Evolutionary conservation across 2,888 invertebrate genomes (phyloP), one percentile per base, ranked within the genome.

Genomic region (Perizoma affinitatum): DNA sequence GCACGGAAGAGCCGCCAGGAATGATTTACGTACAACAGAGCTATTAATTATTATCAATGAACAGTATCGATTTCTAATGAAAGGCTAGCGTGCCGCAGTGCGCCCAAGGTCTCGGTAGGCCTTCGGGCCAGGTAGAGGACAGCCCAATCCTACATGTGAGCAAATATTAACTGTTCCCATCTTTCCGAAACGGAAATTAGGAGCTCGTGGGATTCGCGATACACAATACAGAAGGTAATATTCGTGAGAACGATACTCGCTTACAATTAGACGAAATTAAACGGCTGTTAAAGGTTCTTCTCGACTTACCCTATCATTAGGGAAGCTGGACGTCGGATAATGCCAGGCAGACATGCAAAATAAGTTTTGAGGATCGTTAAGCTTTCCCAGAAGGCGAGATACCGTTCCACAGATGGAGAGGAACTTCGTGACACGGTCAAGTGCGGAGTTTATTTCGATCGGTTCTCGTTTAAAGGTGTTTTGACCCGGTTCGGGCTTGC

Each of bases 341-440:
- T 90, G 79, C 86, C 67, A 76, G 74, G 83, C 84, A 85, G 85
- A 88, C 91, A 91, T 90, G 92, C 92, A 84, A 91, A 69, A 87
- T 87, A 75, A 79, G 83, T 86, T 88, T 90, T 87, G 80, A 84
- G 88, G 87, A 85, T 86, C 77, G 83, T 84, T 84, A 86, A 86
- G 86, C 86, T 84, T 90, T 92, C 91, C 88, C 89, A 88, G 90
- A 91, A 92, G 87, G 86, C 83, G 75, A 85, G 81, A 85, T 92
- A 87, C 89, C 88, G 90, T 90, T 88, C 76, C 80, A 88, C 90
- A 91, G 91, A 90, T 90, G 90, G 79, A 79, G 79, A 79, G 79
- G 77, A 75, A 74, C 80, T 75, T 81, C 88, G 84, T 90, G 90
- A 90, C 90, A 89, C 88, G 89, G 90, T 89, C 90, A 88, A 87